Evolutionary conservation across 2,888 invertebrate genomes (phyloP).

Genomic region (Teinopalpus imperialis): DNA sequence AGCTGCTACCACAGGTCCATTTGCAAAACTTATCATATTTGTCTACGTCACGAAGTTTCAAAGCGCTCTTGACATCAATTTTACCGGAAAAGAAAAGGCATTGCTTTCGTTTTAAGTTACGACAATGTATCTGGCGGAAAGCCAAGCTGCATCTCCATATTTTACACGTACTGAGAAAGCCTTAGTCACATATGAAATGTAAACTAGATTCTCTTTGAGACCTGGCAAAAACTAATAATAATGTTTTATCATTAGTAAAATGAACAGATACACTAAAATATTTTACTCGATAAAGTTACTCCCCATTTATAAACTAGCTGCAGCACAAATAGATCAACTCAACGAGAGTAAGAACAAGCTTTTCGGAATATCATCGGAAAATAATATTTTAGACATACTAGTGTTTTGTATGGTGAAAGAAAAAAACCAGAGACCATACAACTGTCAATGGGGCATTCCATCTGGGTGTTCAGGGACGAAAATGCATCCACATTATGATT

Average conservation of each 20-base stretch:
- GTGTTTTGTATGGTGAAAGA: too few species aligned
- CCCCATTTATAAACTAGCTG: too few species aligned
- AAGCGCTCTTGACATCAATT: conserved; percentile 8
- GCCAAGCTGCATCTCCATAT: conserved; percentile 14
- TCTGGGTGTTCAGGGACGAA: too few species aligned
- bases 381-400: too few species aligned
- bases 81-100: conserved; percentile 6
- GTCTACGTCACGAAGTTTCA: conserved; percentile 10
- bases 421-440: too few species aligned
- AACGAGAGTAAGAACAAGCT: too few species aligned
- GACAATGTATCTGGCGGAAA: conserved; percentile 16
- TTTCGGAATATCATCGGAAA: too few species aligned
- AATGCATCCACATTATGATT: too few species aligned
- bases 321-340: too few species aligned
- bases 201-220: conserved; percentile 12
- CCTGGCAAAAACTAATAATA: conserved; percentile 12
- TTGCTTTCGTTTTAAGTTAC: conserved; percentile 6
- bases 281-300: too few species aligned
- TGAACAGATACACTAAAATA: too few species aligned
- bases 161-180: background rate
- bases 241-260: background rate
- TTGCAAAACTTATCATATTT: conserved; percentile 11
- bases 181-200: conserved; percentile 9
- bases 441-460: too few species aligned
- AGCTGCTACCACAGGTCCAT: background rate